Conservation (phyloP, 2,888 invertebrate species). For the Drosophila neonasuta region DNA sequence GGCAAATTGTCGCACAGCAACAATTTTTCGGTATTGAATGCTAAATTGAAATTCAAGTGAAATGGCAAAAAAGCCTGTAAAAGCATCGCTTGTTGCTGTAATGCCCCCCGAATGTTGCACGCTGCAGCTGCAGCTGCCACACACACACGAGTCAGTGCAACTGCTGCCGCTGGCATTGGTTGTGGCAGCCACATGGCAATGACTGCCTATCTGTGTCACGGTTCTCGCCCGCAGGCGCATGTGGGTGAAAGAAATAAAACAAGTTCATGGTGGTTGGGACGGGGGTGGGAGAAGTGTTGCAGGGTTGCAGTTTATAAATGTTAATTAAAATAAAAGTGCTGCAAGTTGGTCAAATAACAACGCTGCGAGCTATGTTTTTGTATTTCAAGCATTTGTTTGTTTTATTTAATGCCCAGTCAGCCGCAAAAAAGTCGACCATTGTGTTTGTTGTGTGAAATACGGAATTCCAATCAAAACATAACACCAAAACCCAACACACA, state of each 20-base stretch:
- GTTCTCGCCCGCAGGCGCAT: constrained; percentile 6
- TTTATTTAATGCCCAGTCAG: constrained; percentile 22
- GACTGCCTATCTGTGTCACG: constrained; percentile 55
- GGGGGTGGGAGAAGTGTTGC: constrained; percentile 5
- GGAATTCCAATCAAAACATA: constrained; percentile 60
- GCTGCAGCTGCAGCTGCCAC: constrained; percentile 14
- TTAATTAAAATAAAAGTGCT: constrained; percentile 60
- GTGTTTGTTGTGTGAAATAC: constrained; percentile 47
- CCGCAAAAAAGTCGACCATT: constrained; percentile 32
- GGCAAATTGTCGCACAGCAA: constrained; percentile 31
- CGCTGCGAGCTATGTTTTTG: constrained; percentile 29
- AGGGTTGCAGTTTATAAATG: constrained; percentile 40
- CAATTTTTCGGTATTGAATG: constrained; percentile 16
- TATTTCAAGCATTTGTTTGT: constrained; percentile 34
- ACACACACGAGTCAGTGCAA: constrained; percentile 17
- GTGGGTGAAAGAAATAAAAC: constrained; percentile 1
- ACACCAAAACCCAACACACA: constrained; percentile 10
- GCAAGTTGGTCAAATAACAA: constrained; percentile 5
- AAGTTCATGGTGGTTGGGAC: not conserved
- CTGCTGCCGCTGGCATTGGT: constrained; percentile 46
- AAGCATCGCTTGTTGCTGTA: constrained; percentile 10
- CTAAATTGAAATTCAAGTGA: constrained; percentile 37
- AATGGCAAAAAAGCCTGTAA: constrained; percentile 16
- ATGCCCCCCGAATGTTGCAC: too few species aligned
- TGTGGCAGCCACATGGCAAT: constrained; percentile 28